Evolutionary conservation across 2,113 vertebrate species (phyloP).

Genomic region (Chionomys nivalis): DNA sequence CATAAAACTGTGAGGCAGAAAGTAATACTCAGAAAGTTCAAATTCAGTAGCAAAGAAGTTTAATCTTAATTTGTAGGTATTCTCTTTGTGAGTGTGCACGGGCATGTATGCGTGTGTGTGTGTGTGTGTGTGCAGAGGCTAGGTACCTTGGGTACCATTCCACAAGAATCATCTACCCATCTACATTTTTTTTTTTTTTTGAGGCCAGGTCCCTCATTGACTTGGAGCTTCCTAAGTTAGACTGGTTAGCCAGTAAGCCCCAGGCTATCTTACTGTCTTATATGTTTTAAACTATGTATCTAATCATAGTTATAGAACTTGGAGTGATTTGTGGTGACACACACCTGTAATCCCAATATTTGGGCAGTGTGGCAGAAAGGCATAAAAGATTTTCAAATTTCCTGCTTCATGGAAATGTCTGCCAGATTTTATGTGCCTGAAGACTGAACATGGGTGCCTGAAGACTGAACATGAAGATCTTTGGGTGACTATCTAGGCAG

Average conservation of each 20-base stretch:
- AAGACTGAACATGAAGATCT: no score
- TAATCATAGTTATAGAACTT: background rate
- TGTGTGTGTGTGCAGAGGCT: background rate
- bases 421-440: no score
- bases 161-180: background rate
- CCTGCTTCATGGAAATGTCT: no score
- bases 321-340: background rate
- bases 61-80: background rate
- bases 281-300: background rate
- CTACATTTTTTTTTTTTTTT: background rate
- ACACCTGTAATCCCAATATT: background rate
- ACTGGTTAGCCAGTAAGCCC: background rate
- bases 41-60: background rate
- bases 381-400: no score
- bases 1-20: background rate
- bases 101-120: fast-evolving
- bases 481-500: no score
- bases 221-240: background rate
- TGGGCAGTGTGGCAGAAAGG: no score
- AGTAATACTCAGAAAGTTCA: background rate
- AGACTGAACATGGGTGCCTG: no score
- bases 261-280: background rate
- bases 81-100: background rate
- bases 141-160: background rate
- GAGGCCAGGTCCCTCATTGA: background rate